These are phyloP conservation scores for Acrocephalus arundinaceus DNA, from an alignment of 2,113 vertebrate species.

Conservation along the genomic window DNA sequence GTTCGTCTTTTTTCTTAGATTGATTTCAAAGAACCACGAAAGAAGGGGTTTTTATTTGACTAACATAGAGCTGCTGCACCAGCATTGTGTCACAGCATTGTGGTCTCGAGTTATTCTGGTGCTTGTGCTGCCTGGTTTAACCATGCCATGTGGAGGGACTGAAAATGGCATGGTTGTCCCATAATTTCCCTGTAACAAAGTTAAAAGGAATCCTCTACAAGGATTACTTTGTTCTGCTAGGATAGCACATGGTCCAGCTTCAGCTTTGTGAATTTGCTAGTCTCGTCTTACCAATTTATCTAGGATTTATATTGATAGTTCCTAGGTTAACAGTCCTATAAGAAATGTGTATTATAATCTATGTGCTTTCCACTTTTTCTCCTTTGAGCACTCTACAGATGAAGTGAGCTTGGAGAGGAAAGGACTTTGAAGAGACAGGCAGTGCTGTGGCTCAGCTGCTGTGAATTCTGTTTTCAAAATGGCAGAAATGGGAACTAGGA, in stretches of 20 bases:
- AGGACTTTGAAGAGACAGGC: not conserved
- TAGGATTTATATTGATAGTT: not conserved
- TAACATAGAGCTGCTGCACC: rapidly evolving
- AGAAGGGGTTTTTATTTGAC: not conserved
- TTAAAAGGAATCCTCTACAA: not conserved
- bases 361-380: not conserved
- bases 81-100: rapidly evolving
- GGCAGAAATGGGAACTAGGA: not conserved
- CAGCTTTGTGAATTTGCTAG: not conserved
- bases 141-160: rapidly evolving
- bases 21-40: not conserved
- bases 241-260: not conserved
- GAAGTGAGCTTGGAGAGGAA: not conserved
- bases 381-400: rapidly evolving
- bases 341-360: not conserved
- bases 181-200: not conserved
- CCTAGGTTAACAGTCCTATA: not conserved
- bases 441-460: not conserved
- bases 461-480: not conserved
- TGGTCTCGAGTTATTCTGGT: not conserved
- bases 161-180: not conserved
- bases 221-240: not conserved
- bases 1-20: not conserved
- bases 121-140: not conserved
- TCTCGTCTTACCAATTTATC: not conserved